Conservation (phyloP, 2,797 vertebrate species). For the Coracias cyanogaster region DNA sequence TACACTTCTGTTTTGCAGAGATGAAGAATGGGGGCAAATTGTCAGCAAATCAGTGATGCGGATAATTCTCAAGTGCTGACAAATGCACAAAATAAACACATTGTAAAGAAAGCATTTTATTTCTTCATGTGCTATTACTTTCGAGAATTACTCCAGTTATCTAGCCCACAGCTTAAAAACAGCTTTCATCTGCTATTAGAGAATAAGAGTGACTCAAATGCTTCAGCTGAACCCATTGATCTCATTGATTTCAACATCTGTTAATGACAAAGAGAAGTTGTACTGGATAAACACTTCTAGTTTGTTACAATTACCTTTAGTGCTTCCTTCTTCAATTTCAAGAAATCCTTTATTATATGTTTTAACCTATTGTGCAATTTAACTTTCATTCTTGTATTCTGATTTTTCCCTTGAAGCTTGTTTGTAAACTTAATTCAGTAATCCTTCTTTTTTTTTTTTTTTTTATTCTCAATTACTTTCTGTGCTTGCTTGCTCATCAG, state of each 20-base stretch:
- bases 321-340: conserved; percentile 18
- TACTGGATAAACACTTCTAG: not conserved
- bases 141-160: not conserved
- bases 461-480: conserved; percentile 10
- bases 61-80: conserved; percentile 13
- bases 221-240: conserved; percentile 29
- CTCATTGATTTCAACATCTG: conserved; percentile 20
- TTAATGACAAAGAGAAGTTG: not conserved
- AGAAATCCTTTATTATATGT: not conserved
- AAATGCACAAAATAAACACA: conserved; percentile 27
- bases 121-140: not conserved
- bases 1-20: not conserved
- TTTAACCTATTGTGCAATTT: conserved; percentile 19
- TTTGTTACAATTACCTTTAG: conserved; percentile 26
- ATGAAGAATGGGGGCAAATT: not conserved
- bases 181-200: conserved; percentile 11
- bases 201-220: not conserved
- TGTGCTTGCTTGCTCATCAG: conserved; percentile 12
- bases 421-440: conserved; percentile 9
- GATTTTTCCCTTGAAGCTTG: not conserved
- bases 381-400: not conserved
- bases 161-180: not conserved
- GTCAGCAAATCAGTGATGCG: not conserved
- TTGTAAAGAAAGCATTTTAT: not conserved
- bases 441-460: not conserved